Conservation (phyloP, 2,113 vertebrate species). For the Toxotes jaculatrix region DNA sequence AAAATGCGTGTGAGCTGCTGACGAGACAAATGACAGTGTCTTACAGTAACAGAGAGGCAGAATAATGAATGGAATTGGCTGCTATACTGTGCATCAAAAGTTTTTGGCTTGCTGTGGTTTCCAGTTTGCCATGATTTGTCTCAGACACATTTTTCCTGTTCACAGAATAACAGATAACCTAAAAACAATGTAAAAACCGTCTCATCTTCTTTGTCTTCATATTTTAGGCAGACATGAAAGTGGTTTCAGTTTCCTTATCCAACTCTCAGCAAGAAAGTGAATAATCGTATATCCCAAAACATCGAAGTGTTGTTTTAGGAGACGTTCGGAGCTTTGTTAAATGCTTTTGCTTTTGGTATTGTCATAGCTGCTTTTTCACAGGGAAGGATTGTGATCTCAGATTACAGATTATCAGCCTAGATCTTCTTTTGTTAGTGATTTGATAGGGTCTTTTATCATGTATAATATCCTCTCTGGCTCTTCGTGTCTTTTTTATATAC, state of each 20-base stretch:
- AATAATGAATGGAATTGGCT: background rate
- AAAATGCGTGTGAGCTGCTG: background rate
- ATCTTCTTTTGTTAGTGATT: background rate
- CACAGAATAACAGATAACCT: no score
- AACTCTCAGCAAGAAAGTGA: no score
- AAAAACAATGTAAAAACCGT: no score
- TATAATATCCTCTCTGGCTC: background rate
- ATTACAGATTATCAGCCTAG: background rate
- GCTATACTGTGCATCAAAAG: no score
- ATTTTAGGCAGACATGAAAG: no score
- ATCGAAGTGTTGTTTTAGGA: no score
- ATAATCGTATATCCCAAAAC: no score
- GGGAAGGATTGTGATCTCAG: background rate
- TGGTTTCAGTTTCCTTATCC: no score
- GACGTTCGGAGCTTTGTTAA: no score
- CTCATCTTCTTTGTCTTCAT: no score
- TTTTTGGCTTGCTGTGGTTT: no score
- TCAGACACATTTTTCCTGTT: no score
- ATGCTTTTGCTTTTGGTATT: background rate
- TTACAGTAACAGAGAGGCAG: background rate
- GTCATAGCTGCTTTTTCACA: background rate
- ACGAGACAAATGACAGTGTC: background rate
- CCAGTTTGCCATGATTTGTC: background rate
- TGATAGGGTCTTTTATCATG: background rate
- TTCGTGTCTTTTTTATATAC: background rate